phyloP scores from a whole-genome alignment of 2,113 vertebrate species.

The Nestor notabilis region DNA sequence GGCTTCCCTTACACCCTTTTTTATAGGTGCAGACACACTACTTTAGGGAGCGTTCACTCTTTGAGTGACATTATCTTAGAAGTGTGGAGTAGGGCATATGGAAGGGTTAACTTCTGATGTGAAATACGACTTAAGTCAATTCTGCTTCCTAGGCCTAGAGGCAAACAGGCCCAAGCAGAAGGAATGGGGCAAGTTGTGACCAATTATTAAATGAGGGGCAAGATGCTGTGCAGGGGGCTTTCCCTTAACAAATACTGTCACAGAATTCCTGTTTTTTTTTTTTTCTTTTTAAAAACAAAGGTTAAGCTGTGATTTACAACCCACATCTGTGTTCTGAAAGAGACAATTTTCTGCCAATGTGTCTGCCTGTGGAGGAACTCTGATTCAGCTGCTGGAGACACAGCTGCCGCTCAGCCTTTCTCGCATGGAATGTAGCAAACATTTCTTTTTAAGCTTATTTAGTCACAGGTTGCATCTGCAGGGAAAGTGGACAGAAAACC shows the following conservation, averaged over 20 bases:
- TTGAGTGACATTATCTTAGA: neutral
- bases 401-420: neutral
- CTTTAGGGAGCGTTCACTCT: neutral
- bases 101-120: neutral
- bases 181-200: neutral
- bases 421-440: neutral
- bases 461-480: neutral
- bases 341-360: neutral
- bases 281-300: neutral
- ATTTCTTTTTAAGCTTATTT: neutral
- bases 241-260: neutral
- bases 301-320: neutral
- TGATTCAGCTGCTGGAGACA: neutral
- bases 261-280: neutral
- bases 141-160: neutral
- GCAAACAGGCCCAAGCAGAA: neutral
- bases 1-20: neutral
- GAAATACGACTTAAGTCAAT: neutral
- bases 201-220: neutral
- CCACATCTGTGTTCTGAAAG: neutral
- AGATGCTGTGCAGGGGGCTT: neutral
- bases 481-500: neutral
- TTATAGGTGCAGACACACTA: rapidly evolving
- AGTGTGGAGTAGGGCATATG: rapidly evolving
- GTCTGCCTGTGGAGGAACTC: neutral